phyloP scores from a whole-genome alignment of 2,113 vertebrate species.

The Ciconia maguari region DNA sequence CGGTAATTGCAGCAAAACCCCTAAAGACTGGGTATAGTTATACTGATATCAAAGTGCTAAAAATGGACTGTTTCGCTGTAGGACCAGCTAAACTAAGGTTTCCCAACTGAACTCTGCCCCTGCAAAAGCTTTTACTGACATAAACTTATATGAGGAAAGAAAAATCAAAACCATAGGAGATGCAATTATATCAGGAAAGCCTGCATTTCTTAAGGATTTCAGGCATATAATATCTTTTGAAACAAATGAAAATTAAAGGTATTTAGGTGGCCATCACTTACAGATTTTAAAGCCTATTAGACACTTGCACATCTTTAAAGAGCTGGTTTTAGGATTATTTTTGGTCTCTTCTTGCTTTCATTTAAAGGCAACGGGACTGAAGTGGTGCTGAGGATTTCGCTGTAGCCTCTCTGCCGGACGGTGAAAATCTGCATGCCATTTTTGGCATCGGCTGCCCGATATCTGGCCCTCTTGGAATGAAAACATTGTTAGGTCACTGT shows the following conservation, averaged over 20 bases:
- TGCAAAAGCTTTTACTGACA: neutral
- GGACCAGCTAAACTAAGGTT: neutral
- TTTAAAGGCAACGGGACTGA: neutral
- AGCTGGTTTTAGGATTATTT: neutral
- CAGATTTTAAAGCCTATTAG: neutral
- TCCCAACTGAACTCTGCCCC: neutral
- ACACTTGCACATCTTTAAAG: neutral
- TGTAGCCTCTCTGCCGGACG: neutral
- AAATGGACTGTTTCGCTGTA: neutral
- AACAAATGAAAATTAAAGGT: neutral
- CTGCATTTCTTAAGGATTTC: neutral
- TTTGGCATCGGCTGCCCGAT: neutral
- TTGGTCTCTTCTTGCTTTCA: neutral
- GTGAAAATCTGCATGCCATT: neutral
- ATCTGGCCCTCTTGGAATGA: neutral
- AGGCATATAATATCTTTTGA: neutral
- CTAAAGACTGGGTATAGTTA: neutral
- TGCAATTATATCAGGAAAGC: neutral
- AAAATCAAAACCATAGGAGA: neutral
- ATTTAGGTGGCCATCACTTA: neutral
- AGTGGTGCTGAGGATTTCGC: neutral
- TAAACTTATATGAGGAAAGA: neutral
- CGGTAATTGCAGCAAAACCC: neutral
- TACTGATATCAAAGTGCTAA: neutral
- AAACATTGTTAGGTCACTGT: neutral